Base-by-base conservation (phyloP, 2,888 invertebrate species). In the Yponomeuta sedellus region DNA sequence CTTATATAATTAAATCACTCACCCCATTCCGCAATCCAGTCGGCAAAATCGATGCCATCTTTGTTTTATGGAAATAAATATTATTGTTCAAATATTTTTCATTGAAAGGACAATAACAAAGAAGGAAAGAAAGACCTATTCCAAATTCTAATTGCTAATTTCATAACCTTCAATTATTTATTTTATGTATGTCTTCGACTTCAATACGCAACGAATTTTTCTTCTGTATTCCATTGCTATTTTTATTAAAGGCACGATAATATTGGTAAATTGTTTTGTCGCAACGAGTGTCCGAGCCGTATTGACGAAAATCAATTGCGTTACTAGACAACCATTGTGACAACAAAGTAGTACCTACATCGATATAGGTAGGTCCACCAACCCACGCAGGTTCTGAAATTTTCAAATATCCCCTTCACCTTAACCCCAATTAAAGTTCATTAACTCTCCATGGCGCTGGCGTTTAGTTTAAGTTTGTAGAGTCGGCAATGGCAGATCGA, bases 1-100 rank as follows among this genome's bases (percentile, higher is more conserved):
- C 34, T 34, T 34, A 34, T 34, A 34, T 8, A 5, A 8, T 8
- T 34, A 34, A 8, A 34, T 10, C 6, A 65, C 65, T 67, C 19
- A 64, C 63, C 63, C 67, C 66, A 64, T 88, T 86, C 68, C 82
- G 75, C 39, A 89, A 70, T 63, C 87, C 87, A 16, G 81, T 74
- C 5, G 88, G 88, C 64, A 89, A 73, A 71, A 89, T 82, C 0
- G 88, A 80, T 67, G 88, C 86, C 88, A 89, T 89, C 57, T 61
- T 71, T 12, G 34, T 34, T 34, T 8, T 5, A 34, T 34, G 34
- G 8, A 10, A 6, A 1, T 34, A 34, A 25, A 25, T 25, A 25
- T 1, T 34, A 8, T 34, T 34, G 5, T 34, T 34, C 6, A 34
- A 34, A 34, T 34, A 34, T 8, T 34, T 34, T 34, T 34, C 5